Base-by-base conservation (phyloP, 2,113 vertebrate genomes). In the Nothoprocta pentlandii region DNA sequence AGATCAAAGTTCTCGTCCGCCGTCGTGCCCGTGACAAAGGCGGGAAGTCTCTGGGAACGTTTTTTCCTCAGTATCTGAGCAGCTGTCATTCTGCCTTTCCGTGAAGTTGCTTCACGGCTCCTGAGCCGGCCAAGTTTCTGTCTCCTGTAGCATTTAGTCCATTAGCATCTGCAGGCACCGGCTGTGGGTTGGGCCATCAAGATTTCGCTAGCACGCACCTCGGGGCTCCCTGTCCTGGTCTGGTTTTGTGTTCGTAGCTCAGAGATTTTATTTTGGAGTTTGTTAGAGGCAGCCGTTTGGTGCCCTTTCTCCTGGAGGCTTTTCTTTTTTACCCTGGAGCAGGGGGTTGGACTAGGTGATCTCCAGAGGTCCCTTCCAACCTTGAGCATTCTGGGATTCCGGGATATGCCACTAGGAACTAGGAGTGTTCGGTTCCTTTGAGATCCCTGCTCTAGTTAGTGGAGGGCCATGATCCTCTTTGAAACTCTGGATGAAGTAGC, bases 391-490 rank as follows among this genome's bases (percentile, higher is more conserved):
- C 36, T 39, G 36, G 36, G 36, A 39, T 39, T 39, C 36, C 36
- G 36, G 36, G 36, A 59, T 78, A 42, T 44, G 54, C 54, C 19
- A 5, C 49, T 85, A 36, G 58, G 17, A 81, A 62, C n/a, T 14
- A 53, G 23, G 51, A 28, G 30, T 4, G 2, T 2, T 39, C 28
- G 8, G 19, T 44, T 64, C 30, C 59, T 54, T 41, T 3, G 1
- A 14, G 39, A 54, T 34, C 82, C 32, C n/a, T 44, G 13, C 46
- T 63, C 49, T 8, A 19, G 4, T 3, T 41, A 25, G 58, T 0
- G 12, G n/a, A 36, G 0, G 0, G 49, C 51, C 46, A 42, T 0
- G 44, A 67, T 34, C 6, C 49, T 9, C 49, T 51, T 44, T 4
- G 56, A 62, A 59, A 83, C 0, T 3, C 23, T 53, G 49, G 25